A percentile compares a stretch with the other conserved stretches of the same genome.
phyloP scores from a whole-genome alignment of 1,140 invertebrate genomes.

The Myzus persicae region DNA sequence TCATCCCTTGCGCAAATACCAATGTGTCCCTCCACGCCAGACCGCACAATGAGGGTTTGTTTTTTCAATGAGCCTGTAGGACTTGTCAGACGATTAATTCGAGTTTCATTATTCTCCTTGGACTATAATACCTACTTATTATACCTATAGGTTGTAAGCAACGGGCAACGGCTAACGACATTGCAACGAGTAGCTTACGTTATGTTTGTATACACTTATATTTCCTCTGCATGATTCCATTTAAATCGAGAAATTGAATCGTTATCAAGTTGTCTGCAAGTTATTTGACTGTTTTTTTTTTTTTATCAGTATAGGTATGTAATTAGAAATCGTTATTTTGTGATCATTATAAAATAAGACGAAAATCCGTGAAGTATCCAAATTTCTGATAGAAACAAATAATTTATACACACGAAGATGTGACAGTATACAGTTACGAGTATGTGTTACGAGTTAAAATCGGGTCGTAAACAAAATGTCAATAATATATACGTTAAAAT shows the following conservation, averaged over 20 bases:
- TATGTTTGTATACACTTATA: too few species aligned
- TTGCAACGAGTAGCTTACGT: neutral
- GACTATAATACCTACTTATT: neutral
- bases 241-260: neutral
- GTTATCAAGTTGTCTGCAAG: neutral
- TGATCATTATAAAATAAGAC: neutral
- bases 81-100: conserved; percentile 13
- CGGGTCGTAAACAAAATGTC: neutral
- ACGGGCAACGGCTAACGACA: neutral
- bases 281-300: neutral
- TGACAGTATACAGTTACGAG: neutral
- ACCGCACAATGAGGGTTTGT: conserved; percentile 24
- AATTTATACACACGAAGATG: neutral
- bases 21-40: neutral
- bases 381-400: neutral
- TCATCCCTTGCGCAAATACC: conserved; percentile 26
- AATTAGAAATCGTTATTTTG: neutral
- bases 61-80: conserved; percentile 18
- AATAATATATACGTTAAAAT: neutral
- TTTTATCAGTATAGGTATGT: neutral
- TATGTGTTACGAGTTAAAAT: neutral
- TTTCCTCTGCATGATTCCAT: neutral
- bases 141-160: neutral
- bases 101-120: neutral
- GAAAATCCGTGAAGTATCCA: neutral